Percentiles rank a stretch among this genome's conserved stretches.
Evolutionary conservation across 2,888 invertebrate species (phyloP).

Genomic region (Lagria hirta): DNA sequence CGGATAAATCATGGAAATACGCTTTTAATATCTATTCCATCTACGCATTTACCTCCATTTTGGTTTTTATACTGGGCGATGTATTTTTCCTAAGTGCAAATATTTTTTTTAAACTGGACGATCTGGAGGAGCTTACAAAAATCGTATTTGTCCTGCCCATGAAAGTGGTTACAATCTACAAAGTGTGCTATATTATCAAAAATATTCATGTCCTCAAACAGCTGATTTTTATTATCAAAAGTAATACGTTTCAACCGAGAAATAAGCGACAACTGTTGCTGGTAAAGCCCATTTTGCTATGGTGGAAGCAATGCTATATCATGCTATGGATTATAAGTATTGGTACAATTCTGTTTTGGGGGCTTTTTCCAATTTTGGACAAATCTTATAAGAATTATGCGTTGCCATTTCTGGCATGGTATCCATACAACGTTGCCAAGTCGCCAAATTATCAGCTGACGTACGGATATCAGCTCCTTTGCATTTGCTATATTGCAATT

Average conservation of each 20-base stretch:
- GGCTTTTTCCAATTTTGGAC: constrained; percentile 26
- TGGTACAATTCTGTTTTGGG: constrained; percentile 14
- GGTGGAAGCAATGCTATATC: constrained; percentile 19
- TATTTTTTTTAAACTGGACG: constrained; percentile 7
- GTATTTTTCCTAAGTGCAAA: constrained; percentile 2
- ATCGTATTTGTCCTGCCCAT: neutral
- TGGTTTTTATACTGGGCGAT: neutral
- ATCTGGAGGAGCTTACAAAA: constrained; percentile 2
- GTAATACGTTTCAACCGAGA: constrained; percentile 27
- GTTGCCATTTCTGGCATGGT: constrained; percentile 13
- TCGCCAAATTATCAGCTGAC: constrained; percentile 12
- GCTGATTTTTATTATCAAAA: constrained; percentile 12
- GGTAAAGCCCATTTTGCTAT: constrained; percentile 10
- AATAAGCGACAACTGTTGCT: constrained; percentile 13
- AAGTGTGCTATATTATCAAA: constrained; percentile 6
- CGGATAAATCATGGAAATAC: neutral
- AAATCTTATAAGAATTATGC: constrained; percentile 8
- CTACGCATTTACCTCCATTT: neutral
- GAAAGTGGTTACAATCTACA: constrained; percentile 3
- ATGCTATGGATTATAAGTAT: constrained; percentile 15
- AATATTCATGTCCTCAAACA: constrained; percentile 7
- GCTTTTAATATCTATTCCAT: constrained; percentile 5
- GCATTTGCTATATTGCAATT: constrained; percentile 5
- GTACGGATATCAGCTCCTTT: constrained; percentile 9
- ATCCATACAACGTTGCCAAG: constrained; percentile 5